Percentiles rank a stretch among this genome's conserved stretches.
Evolutionary conservation across 2,113 vertebrate genomes (phyloP).

Genomic region (Elanoides forficatus): DNA sequence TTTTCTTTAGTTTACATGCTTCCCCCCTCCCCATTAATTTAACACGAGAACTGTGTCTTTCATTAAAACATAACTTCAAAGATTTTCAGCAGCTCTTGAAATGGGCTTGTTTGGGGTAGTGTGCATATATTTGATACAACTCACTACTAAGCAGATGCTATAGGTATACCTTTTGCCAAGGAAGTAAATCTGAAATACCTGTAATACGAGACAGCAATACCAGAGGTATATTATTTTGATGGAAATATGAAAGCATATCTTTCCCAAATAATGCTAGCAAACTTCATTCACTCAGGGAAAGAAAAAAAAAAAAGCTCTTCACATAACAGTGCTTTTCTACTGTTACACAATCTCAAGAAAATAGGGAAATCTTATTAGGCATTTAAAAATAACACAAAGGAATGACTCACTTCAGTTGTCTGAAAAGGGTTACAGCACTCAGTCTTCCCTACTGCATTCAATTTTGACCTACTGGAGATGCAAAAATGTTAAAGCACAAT

Average conservation of each 20-base stretch:
- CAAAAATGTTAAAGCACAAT: not conserved
- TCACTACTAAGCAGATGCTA: not conserved
- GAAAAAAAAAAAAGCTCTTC: not conserved
- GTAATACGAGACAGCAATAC: not conserved
- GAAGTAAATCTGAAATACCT: constrained; percentile 27
- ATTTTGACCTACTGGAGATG: not conserved
- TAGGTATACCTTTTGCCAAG: not conserved
- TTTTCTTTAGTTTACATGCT: not conserved
- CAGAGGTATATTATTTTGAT: constrained; percentile 17
- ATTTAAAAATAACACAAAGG: not conserved
- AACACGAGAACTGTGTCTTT: not conserved
- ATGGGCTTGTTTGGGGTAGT: not conserved
- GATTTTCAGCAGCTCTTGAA: not conserved
- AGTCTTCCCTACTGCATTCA: not conserved
- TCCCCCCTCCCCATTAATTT: not conserved
- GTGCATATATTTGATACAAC: not conserved
- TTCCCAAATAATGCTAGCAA: not conserved
- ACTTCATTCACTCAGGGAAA: not conserved
- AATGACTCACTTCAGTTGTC: not conserved
- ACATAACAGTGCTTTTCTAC: not conserved
- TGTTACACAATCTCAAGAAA: not conserved
- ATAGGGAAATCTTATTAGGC: not conserved
- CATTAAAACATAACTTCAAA: not conserved
- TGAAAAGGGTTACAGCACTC: not conserved
- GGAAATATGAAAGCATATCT: not conserved